Evolutionary conservation across 2,888 invertebrate species (phyloP).

Genomic region (Tiliacea aurago): DNA sequence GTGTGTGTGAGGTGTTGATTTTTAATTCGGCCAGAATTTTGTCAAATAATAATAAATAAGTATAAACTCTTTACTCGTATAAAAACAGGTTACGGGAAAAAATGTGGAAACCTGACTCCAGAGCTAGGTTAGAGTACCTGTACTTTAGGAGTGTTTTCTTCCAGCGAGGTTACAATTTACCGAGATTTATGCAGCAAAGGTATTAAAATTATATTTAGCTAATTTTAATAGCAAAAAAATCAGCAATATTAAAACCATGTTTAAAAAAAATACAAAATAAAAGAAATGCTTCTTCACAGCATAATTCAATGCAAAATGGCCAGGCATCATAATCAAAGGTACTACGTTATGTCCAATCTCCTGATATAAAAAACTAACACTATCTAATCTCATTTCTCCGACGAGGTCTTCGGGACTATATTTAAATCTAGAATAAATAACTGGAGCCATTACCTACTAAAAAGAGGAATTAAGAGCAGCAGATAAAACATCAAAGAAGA

Average conservation of each 20-base stretch:
- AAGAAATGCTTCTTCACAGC: not conserved
- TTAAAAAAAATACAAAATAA: too few species aligned
- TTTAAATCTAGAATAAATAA: not conserved
- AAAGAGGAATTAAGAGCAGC: not conserved
- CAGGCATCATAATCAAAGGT: not conserved
- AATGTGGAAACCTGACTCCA: too few species aligned
- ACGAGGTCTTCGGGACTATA: too few species aligned
- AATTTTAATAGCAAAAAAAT: too few species aligned
- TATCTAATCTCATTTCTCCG: not conserved
- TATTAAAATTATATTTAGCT: too few species aligned
- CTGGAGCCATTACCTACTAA: not conserved
- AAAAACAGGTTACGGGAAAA: too few species aligned
- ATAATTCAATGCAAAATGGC: not conserved
- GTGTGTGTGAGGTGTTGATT: constrained; percentile 44
- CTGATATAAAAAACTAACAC: not conserved
- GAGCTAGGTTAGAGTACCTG: too few species aligned
- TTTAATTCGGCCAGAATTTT: constrained; percentile 2
- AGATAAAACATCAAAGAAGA: not conserved
- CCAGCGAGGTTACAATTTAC: too few species aligned
- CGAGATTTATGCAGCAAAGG: too few species aligned
- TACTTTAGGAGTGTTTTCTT: too few species aligned
- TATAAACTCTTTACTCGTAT: too few species aligned
- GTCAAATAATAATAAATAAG: not conserved
- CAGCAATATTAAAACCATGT: too few species aligned
- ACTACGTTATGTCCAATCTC: not conserved